Evolutionary conservation across 2,888 invertebrate species (phyloP).

Genomic region (Drosophila cognata): DNA sequence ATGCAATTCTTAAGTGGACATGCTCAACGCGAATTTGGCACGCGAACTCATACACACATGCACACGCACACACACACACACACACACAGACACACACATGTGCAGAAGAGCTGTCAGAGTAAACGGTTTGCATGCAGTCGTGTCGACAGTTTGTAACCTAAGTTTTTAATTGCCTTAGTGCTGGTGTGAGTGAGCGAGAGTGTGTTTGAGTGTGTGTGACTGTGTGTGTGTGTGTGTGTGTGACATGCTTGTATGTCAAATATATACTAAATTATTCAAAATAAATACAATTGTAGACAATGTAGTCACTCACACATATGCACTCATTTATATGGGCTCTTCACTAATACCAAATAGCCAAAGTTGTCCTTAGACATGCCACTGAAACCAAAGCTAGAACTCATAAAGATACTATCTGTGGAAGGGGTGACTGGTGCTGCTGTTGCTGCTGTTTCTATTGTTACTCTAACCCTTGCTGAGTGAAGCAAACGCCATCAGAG

Average conservation of each 20-base stretch:
- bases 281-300: conserved; percentile 73
- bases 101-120: conserved; percentile 27
- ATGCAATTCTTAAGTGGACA: conserved; percentile 68
- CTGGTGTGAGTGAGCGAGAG: conserved; percentile 10
- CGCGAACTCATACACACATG: conserved; percentile 47
- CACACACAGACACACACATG: conserved; percentile 7
- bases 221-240: conserved; percentile 18
- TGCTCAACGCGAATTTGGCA: conserved; percentile 51
- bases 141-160: conserved; percentile 77
- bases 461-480: conserved; percentile 29
- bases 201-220: conserved; percentile 16
- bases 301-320: conserved; percentile 39
- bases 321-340: not conserved
- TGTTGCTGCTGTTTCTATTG: conserved; percentile 5
- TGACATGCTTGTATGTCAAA: conserved; percentile 35
- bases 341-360: conserved; percentile 32
- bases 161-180: conserved; percentile 71
- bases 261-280: conserved; percentile 69
- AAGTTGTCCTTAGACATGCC: conserved; percentile 75
- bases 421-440: not conserved
- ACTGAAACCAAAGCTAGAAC: conserved; percentile 58
- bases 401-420: conserved; percentile 19
- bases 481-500: conserved; percentile 61
- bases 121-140: conserved; percentile 71
- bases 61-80: conserved; percentile 2